Conservation (phyloP, 2,888 invertebrate genomes). For the Dorcus hopei region DNA sequence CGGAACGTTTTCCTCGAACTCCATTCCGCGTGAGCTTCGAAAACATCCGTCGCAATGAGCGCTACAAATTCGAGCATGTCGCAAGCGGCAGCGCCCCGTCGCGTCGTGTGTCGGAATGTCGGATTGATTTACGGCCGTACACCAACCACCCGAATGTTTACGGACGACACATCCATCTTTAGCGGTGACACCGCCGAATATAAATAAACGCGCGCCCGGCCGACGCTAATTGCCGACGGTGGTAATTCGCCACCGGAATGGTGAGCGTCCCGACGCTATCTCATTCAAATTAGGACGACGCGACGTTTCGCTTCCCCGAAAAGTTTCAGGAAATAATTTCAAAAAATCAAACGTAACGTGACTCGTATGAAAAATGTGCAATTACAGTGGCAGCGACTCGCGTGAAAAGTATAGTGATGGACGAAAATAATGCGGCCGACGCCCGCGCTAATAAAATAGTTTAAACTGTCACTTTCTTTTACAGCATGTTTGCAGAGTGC, state of each 20-base stretch:
- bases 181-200: background rate
- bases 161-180: slow-evolving; percentile 10
- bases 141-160: slow-evolving; percentile 21
- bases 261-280: background rate
- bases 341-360: too few species aligned
- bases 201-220: background rate
- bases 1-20: background rate
- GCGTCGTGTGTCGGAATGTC: slow-evolving; percentile 18
- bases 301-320: too few species aligned
- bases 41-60: slow-evolving; percentile 7
- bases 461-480: slow-evolving; percentile 18
- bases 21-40: background rate
- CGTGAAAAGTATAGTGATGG: too few species aligned
- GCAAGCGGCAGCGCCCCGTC: slow-evolving; percentile 6
- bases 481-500: slow-evolving; percentile 72
- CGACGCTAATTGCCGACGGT: background rate
- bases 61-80: slow-evolving; percentile 15
- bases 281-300: too few species aligned
- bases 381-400: too few species aligned
- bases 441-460: too few species aligned
- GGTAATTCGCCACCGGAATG: too few species aligned
- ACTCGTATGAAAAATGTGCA: too few species aligned
- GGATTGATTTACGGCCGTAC: slow-evolving; percentile 20
- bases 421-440: too few species aligned
- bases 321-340: too few species aligned